Base-by-base conservation (phyloP, 64 coral and sea anemone species). In the Acropora yongei region DNA sequence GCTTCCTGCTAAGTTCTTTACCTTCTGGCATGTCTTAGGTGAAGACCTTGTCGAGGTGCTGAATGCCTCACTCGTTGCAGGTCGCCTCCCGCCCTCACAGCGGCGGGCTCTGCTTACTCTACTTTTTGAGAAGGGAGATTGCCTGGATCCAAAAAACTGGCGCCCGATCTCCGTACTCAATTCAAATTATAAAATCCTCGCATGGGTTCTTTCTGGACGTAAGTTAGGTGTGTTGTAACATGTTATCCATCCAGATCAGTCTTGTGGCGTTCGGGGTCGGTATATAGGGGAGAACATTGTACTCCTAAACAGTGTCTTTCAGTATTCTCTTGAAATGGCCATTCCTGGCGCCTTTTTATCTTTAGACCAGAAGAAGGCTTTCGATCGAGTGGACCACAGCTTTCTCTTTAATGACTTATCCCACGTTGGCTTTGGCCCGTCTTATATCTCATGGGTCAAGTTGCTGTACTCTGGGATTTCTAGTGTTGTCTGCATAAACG, bases 251-350 rank as follows among this genome's bases (percentile, higher is more conserved):
- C 42, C 19, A 30, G 84, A 93, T 80, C 91, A 88, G 11, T 79
- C 91, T 20, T 88, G 84, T 3, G 81, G 73, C 0, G 77, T 94
- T 0, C 92, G 77, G 0, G 92, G 87, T 0, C 69, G 87, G 1
- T 83, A 40, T 12, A 94, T 94, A 4, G 57, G 72, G 0, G 86
- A 94, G 10, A 94, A 94, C 11, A 51, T 83, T 1, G 11, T 49
- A 13, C 65, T 93, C 0, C 2, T 92, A 10, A 42, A 53, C 10
- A 74, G 55, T 58, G 51, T 55, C 51, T 55, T 55, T 10, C 51
- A 55, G 51, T 55, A 55, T 10, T 8, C 51, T 10, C 51, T 55
- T 55, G 51, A 55, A 5, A 10, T 10, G 6, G 2, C 51, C 10
- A 3, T 55, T 10, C 51, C 1, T 2, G 51, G 51, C 2, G 51